Evolutionary conservation across 2,888 invertebrate species (phyloP).

Genomic region (Cheilosia urbana): DNA sequence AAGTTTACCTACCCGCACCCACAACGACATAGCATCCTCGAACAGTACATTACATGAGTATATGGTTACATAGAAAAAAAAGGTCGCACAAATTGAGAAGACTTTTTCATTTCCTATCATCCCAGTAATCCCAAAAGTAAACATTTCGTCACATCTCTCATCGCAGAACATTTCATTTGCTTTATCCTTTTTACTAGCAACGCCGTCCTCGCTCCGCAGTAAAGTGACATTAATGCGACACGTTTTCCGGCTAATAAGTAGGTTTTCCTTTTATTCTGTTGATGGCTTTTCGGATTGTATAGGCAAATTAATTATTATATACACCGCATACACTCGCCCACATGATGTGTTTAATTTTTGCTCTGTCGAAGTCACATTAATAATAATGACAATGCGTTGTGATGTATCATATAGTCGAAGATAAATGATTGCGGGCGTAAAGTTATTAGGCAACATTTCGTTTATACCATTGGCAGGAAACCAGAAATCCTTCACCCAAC

Average conservation of each 20-base stretch:
- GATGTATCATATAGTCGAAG: background rate
- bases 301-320: slow-evolving; percentile 63
- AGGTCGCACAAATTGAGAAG: background rate
- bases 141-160: slow-evolving; percentile 45
- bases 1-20: slow-evolving; percentile 21
- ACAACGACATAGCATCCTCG: background rate
- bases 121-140: slow-evolving; percentile 45
- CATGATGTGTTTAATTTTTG: slow-evolving; percentile 12
- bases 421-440: slow-evolving; percentile 13
- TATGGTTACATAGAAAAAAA: background rate
- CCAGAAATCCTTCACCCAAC: slow-evolving; percentile 64
- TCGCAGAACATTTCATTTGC: slow-evolving; percentile 11
- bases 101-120: slow-evolving; percentile 64
- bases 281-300: background rate
- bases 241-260: slow-evolving; percentile 49
- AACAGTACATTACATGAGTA: too few relatives aligned
- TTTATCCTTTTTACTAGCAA: slow-evolving; percentile 22
- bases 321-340: background rate
- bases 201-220: background rate
- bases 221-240: slow-evolving; percentile 63
- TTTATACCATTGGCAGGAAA: slow-evolving; percentile 34
- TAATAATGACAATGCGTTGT: background rate
- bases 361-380: slow-evolving; percentile 35
- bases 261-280: slow-evolving; percentile 3
- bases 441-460: slow-evolving; percentile 53